phyloP scores from a whole-genome alignment of 2,797 vertebrate genomes.

The Garrulus glandarius region DNA sequence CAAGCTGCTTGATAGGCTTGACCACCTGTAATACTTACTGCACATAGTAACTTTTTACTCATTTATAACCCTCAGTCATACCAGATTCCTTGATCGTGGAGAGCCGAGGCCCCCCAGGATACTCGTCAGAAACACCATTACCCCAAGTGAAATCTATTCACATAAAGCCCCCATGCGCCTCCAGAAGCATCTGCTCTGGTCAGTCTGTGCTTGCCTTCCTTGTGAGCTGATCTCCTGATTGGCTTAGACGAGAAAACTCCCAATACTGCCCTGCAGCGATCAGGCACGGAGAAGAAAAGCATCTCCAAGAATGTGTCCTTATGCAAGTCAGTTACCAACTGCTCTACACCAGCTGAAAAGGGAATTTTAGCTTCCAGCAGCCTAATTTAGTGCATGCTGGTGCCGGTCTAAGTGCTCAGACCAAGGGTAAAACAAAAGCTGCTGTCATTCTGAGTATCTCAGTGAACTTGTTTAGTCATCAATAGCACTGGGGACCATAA shows the following conservation, averaged over 20 bases:
- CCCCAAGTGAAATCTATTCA: neutral
- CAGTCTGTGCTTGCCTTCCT: neutral
- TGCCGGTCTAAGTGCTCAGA: neutral
- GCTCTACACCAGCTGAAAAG: neutral
- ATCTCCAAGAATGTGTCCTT: neutral
- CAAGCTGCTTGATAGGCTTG: neutral
- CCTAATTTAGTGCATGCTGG: neutral
- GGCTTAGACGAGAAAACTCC: neutral
- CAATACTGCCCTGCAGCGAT: neutral
- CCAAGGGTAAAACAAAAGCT: neutral
- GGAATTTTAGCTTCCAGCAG: neutral
- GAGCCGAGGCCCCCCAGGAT: rapidly evolving
- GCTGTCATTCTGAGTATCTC: neutral
- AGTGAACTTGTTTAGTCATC: neutral
- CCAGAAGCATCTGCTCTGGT: neutral
- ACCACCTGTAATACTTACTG: neutral
- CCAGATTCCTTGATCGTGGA: neutral
- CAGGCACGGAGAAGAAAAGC: neutral
- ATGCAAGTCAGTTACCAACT: neutral
- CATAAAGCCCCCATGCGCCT: rapidly evolving
- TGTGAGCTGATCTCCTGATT: neutral
- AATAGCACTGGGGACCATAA: neutral
- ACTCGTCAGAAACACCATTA: neutral
- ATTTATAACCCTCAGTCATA: neutral
- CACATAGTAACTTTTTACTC: too few species aligned